Evolutionary conservation across 2,797 vertebrate genomes (phyloP).

Genomic region (Micrastur ruficollis): DNA sequence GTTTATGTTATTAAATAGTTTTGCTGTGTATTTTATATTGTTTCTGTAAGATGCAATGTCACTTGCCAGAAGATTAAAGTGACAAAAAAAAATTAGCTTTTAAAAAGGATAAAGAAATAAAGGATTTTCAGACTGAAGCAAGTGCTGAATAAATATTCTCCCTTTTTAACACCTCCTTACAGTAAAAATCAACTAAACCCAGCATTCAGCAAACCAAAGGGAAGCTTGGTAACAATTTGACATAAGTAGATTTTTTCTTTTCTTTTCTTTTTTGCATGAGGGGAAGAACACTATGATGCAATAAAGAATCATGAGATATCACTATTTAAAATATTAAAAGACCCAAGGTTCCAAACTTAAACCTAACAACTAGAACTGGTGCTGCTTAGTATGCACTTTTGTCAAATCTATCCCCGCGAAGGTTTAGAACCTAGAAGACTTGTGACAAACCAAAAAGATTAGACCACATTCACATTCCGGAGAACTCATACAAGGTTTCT

Average conservation of each 20-base stretch:
- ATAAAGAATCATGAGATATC: neutral
- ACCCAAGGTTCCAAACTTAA: neutral
- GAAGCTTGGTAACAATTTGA: neutral
- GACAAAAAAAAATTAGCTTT: neutral
- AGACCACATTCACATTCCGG: neutral
- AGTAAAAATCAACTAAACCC: neutral
- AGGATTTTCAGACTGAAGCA: neutral
- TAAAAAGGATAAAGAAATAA: neutral
- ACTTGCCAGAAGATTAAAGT: slow-evolving; percentile 3
- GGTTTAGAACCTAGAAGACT: neutral
- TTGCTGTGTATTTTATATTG: neutral
- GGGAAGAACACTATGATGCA: neutral
- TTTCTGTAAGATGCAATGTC: neutral
- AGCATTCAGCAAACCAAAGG: neutral
- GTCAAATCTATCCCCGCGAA: neutral
- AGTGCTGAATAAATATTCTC: neutral
- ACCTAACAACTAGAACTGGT: neutral
- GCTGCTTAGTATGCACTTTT: neutral
- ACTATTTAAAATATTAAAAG: neutral
- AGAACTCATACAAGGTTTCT: neutral
- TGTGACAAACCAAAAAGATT: neutral
- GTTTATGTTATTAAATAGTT: neutral
- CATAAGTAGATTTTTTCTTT: neutral
- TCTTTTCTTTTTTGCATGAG: neutral
- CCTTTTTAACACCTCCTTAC: neutral